phyloP scores from a whole-genome alignment of 2,113 vertebrate species.

The Microcebus lehilahytsara region DNA sequence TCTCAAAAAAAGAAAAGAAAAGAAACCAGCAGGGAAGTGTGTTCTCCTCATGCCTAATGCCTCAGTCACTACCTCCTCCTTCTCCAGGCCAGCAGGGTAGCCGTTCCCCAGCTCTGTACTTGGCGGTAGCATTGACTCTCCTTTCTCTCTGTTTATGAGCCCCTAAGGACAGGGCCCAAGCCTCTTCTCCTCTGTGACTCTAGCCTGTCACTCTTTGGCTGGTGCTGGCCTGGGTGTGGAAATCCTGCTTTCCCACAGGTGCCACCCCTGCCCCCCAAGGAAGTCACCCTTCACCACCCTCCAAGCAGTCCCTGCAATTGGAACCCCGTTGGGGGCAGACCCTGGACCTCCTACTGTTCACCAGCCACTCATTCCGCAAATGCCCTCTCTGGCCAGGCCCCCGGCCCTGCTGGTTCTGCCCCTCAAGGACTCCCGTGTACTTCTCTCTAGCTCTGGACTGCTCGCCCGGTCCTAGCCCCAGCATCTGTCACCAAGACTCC shows the following conservation, averaged over 20 bases:
- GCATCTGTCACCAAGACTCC: not conserved
- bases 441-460: not conserved
- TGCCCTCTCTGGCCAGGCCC: not conserved
- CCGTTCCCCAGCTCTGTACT: not conserved
- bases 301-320: not conserved
- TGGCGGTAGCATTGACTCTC: not conserved
- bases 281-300: not conserved
- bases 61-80: not conserved
- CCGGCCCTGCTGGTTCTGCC: not conserved
- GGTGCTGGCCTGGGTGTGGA: not conserved
- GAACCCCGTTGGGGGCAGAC: not conserved
- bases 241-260: not conserved
- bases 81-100: not conserved
- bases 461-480: not conserved
- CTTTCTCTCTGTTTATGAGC: not conserved
- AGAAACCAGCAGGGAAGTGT: not conserved
- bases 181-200: not conserved
- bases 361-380: not conserved
- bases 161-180: not conserved
- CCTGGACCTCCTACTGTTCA: not conserved
- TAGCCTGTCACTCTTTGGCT: not conserved
- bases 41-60: not conserved
- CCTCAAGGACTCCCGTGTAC: not conserved
- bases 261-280: not conserved
- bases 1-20: too few species aligned